Conservation (phyloP, 2,113 vertebrate genomes). For the Ranitomeya variabilis region DNA sequence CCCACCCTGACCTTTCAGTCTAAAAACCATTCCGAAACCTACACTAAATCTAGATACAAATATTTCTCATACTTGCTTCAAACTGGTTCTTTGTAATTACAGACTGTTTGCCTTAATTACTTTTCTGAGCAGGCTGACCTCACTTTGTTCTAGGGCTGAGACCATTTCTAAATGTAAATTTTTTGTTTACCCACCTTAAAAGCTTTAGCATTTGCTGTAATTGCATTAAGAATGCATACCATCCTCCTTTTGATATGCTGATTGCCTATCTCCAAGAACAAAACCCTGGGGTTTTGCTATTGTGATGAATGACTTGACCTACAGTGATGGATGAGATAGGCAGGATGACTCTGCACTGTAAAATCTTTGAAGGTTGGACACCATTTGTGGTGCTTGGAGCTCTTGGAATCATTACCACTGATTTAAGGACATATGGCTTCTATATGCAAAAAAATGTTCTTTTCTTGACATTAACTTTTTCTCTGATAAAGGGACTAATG, state of each 20-base stretch:
- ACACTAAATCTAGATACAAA: background rate
- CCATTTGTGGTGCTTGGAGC: slow-evolving; percentile 32
- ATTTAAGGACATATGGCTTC: background rate
- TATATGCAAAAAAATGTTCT: background rate
- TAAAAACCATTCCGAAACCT: background rate
- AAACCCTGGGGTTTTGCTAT: slow-evolving; percentile 45
- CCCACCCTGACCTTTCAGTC: background rate
- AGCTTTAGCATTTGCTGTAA: slow-evolving; percentile 44
- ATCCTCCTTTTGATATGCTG: slow-evolving; percentile 50
- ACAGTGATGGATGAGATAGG: slow-evolving; percentile 52
- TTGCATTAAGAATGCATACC: slow-evolving; percentile 57
- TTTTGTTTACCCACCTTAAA: slow-evolving; percentile 44
- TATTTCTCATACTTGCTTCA: background rate
- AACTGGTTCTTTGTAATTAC: background rate
- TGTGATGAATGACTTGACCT: slow-evolving; percentile 57
- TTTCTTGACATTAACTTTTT: background rate
- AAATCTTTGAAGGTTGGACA: slow-evolving; percentile 39
- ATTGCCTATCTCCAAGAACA: slow-evolving; percentile 41
- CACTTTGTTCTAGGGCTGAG: background rate
- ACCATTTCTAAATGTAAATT: slow-evolving; percentile 25
- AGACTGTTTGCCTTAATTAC: background rate
- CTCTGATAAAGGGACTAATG: background rate
- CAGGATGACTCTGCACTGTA: slow-evolving; percentile 31
- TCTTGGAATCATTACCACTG: slow-evolving; percentile 17
- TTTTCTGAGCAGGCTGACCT: background rate